Evolutionary conservation across 2,888 invertebrate species (phyloP).

Genomic region (Tipula vernalis): DNA sequence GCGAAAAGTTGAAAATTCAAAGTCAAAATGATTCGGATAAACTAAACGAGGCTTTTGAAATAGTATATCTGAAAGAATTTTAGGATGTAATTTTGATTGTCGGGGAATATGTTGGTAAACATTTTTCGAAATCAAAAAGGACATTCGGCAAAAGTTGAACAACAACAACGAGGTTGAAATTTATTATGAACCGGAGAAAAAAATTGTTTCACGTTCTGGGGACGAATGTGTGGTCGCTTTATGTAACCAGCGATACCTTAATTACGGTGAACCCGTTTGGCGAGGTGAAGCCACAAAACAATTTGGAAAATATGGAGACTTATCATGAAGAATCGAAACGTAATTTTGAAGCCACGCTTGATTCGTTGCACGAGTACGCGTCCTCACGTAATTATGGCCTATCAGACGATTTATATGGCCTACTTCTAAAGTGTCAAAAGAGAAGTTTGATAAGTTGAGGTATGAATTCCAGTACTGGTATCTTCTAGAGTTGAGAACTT

Average conservation of each 20-base stretch:
- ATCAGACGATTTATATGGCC: conserved; percentile 98
- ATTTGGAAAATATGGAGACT: conserved; percentile 65
- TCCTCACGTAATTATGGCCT: conserved; percentile 96
- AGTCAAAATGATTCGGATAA: conserved; percentile 97
- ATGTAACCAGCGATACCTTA: conserved; percentile 97
- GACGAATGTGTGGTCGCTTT: conserved; percentile 98
- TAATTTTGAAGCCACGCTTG: conserved; percentile 79
- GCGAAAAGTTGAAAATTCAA: conserved; percentile 85
- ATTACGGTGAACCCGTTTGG: conserved; percentile 91
- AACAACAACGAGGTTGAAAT: conserved; percentile 58
- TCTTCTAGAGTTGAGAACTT: conserved; percentile 80
- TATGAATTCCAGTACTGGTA: conserved; percentile 96
- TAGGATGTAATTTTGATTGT: conserved; percentile 85
- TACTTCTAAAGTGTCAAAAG: conserved; percentile 61
- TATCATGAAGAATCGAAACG: conserved; percentile 89
- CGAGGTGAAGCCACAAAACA: conserved; percentile 57
- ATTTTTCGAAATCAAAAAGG: conserved; percentile 89
- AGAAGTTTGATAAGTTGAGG: conserved; percentile 62
- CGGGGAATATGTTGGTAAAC: conserved; percentile 80
- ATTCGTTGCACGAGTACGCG: conserved; percentile 97
- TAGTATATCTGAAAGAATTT: conserved; percentile 92
- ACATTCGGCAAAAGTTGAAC: conserved; percentile 63
- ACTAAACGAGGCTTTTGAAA: conserved; percentile 86
- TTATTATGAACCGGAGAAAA: conserved; percentile 91
- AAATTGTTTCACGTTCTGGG: conserved; percentile 83